Evolutionary conservation across 2,113 vertebrate genomes (phyloP), one percentile per base, ranked within the genome.

Genomic region (Danionella cerebrum): DNA sequence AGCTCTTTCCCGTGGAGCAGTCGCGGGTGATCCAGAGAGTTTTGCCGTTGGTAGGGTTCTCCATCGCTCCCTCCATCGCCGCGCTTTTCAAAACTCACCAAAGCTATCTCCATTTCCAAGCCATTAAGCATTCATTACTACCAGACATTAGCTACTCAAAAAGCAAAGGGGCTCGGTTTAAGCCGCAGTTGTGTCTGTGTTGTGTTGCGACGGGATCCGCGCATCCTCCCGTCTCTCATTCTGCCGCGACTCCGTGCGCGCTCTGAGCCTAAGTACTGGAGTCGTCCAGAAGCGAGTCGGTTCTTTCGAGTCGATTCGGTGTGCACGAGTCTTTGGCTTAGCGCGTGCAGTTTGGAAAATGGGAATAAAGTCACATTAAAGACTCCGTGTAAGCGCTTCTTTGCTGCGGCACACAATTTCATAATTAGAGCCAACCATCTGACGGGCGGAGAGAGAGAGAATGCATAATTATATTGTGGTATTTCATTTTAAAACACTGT

Each of bases 81-180:
- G 71, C 89, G 80, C 1, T 94, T 92, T 84, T 95, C 92, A 88
- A 92, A 88, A 67, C 89, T 91, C 83, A 92, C 90, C 91, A 92
- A 84, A 74, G 90, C 87, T 74, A 93, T 87, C 89, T 97, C 94
- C 94, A 96, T 96, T 70, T 82, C 83, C 77, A 70, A 77, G 79
- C 84, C 88, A 89, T 89, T 72, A 66, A 83, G 78, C 31, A 80
- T 78, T 59, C 78, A 31, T 65, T 73, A 10, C 51, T 21, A 54
- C 52, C 45, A 76, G 72, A 81, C 77, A 78, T 88, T 89, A 83
- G 68, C 70, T 83, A 69, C 82, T 83, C 71, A 53, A 60, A 16
- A 21, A 19, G 6, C 25, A 67, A 78, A 44, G 14, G 38, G 48
- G 47, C 48, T 48, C 21, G 29, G n/a, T n/a, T 80, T 76, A 72